Conservation (phyloP, 2,797 vertebrate genomes). For the Falco cherrug region DNA sequence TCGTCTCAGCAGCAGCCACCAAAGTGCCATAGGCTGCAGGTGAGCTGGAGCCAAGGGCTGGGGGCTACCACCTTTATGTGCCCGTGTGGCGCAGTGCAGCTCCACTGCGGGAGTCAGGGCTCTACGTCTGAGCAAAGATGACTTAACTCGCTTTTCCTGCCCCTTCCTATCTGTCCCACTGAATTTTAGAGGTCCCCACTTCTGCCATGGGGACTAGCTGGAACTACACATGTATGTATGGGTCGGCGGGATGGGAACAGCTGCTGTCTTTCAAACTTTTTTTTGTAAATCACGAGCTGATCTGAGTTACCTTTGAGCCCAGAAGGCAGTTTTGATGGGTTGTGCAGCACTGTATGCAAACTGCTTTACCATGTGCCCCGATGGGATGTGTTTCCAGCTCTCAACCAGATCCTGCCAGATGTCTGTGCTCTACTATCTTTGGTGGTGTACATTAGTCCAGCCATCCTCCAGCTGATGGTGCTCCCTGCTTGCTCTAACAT, state of each 20-base stretch:
- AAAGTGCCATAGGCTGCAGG: accelerated
- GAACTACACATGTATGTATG: not conserved
- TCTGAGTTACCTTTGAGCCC: not conserved
- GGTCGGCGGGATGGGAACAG: not conserved
- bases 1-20: accelerated
- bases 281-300: accelerated
- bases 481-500: not conserved
- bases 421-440: accelerated
- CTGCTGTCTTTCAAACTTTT: not conserved
- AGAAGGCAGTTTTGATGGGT: not conserved
- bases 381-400: not conserved
- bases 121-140: not conserved
- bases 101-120: not conserved
- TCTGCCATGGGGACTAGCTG: not conserved
- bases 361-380: not conserved
- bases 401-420: not conserved
- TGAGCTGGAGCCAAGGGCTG: not conserved
- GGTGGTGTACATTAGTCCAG: not conserved
- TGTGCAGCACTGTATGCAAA: not conserved
- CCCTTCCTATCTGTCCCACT: not conserved
- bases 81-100: no score
- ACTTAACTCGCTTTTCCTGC: not conserved
- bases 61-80: not conserved
- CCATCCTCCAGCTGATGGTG: not conserved
- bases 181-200: not conserved